Evolutionary conservation across 2,797 vertebrate species (phyloP), one percentile per base, ranked within the genome.

Genomic region (Chromobotia macracanthus): DNA sequence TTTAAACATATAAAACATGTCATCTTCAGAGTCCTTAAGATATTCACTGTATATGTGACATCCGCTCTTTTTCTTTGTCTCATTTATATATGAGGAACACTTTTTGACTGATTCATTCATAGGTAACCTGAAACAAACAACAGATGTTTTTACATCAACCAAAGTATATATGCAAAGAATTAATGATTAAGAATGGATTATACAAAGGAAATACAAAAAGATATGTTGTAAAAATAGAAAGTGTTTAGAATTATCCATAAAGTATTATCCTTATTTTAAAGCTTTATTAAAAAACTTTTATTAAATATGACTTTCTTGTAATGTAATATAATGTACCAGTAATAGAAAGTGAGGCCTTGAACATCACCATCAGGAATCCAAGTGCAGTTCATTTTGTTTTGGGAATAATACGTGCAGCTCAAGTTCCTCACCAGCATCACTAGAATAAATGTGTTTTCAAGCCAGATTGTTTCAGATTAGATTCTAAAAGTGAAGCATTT

Each of bases 391-490:
- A 71, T 55, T 25, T 18, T 15, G 0, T 65, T 8, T 2, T 3
- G 0, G 0, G 0, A 0, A 23, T 60, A 13, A n/a, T 77, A 0
- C 0, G 76, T 0, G 70, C 90, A 92, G 18, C 11, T 85, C 68
- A 91, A 87, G 72, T 91, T 83, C 0, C 65, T 67, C 80, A 90
- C 83, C 68, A 91, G 3, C 3, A 83, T 41, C 31, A 64, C 2
- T 76, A 12, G 0, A 56, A n/a, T 0, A 51, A 15, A 1, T 46
- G 18, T 79, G n/a, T n/a, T n/a, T n/a, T n/a, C n/a, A n/a, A n/a
- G n/a, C n/a, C n/a, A n/a, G n/a, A n/a, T n/a, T n/a, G n/a, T n/a
- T n/a, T n/a, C n/a, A n/a, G n/a, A n/a, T n/a, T n/a, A n/a, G n/a
- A n/a, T n/a, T n/a, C n/a, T n/a, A n/a, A n/a, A n/a, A n/a, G n/a